phyloP scores from a whole-genome alignment of 2,888 invertebrate species.

The Drosophila tripunctata region DNA sequence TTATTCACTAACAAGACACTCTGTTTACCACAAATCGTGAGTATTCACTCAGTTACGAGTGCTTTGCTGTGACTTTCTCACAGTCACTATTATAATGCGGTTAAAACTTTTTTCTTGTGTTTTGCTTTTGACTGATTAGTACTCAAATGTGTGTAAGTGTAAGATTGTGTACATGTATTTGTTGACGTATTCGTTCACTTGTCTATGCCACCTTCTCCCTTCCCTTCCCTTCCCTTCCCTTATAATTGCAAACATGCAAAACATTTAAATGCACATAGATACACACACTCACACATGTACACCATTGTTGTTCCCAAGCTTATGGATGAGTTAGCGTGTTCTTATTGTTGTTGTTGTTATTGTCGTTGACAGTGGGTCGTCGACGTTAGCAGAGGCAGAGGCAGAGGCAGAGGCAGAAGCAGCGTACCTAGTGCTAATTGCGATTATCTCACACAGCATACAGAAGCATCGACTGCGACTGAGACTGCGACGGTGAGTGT shows the following conservation, averaged over 20 bases:
- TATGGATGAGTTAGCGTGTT: conserved; percentile 43
- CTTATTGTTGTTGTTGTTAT: conserved; percentile 46
- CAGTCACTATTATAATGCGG: conserved; percentile 61
- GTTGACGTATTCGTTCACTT: conserved; percentile 14
- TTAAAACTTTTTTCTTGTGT: conserved; percentile 50
- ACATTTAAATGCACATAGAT: conserved; percentile 49
- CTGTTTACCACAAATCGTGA: conserved; percentile 6
- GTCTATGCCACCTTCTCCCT: conserved; percentile 55
- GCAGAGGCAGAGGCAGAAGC: conserved; percentile 8
- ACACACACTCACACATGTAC: conserved; percentile 20
- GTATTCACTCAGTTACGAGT: conserved; percentile 29
- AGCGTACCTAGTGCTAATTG: conserved; percentile 75
- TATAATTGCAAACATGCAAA: conserved; percentile 76
- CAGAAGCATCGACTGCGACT: conserved; percentile 53
- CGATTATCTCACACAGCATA: conserved; percentile 77
- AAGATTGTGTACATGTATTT: not conserved
- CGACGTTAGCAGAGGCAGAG: conserved; percentile 29
- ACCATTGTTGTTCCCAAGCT: conserved; percentile 65
- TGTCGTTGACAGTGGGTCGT: conserved; percentile 33
- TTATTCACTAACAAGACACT: conserved; percentile 24
- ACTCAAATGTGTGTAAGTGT: conserved; percentile 17
- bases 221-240: conserved; percentile 79
- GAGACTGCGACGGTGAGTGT: conserved; percentile 48
- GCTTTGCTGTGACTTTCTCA: conserved; percentile 62
- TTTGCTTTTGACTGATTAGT: conserved; percentile 71